Conservation (phyloP, 2,888 invertebrate genomes). For the Melipona bicolor region DNA sequence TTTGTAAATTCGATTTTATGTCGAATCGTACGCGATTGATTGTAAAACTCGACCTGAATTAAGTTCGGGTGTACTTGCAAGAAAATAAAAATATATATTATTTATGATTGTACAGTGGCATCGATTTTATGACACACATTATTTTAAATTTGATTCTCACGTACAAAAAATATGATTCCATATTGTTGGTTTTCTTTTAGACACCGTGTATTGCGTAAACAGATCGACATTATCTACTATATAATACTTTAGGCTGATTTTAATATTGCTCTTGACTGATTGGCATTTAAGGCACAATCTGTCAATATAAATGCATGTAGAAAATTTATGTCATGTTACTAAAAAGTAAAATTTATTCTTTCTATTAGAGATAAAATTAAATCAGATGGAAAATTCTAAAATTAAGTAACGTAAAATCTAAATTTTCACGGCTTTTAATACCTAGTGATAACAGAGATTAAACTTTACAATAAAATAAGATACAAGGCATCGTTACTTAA, state of each 20-base stretch:
- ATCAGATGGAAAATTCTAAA: no score
- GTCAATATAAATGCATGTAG: no score
- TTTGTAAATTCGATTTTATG: constrained; percentile 46
- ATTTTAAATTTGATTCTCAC: background rate
- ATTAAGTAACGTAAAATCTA: no score
- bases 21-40: constrained; percentile 18
- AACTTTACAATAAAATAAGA: background rate
- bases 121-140: constrained; percentile 3
- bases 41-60: constrained; percentile 27
- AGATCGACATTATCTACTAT: constrained; percentile 32
- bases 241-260: constrained; percentile 44
- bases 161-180: constrained; percentile 3
- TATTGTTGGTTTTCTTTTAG: constrained; percentile 47
- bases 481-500: background rate
- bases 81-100: constrained; percentile 55
- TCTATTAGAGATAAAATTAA: no score
- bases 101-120: constrained; percentile 42
- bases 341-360: no score
- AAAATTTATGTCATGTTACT: background rate
- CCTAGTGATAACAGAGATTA: no score
- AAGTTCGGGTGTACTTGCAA: constrained; percentile 19
- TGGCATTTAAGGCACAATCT: constrained; percentile 24
- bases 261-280: constrained; percentile 55
- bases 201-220: constrained; percentile 43
- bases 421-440: no score